These are phyloP conservation scores for Diglossa cyanea DNA, from an alignment of 2,797 vertebrate species.

Conservation along the genomic window DNA sequence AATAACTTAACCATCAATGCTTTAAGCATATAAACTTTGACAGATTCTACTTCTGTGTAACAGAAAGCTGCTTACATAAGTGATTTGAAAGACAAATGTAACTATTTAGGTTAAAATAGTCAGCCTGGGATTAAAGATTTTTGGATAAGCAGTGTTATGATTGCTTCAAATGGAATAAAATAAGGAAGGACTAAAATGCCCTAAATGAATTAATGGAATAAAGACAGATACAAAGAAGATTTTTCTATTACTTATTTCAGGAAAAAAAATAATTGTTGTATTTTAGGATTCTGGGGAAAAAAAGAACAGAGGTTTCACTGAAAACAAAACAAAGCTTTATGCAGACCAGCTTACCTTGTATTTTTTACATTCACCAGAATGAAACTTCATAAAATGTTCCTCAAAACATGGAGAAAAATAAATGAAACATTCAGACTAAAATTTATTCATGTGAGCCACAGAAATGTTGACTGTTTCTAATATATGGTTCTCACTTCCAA, in stretches of 20 bases:
- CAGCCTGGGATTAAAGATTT: neutral
- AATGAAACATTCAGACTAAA: neutral
- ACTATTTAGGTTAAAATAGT: neutral
- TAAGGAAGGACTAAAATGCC: neutral
- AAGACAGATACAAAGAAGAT: neutral
- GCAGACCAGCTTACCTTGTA: neutral
- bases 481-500: neutral
- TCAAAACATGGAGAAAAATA: neutral
- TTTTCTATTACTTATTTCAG: neutral
- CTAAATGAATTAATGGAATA: neutral
- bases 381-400: neutral
- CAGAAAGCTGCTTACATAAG: slow-evolving; percentile 1
- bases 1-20: neutral
- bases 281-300: neutral
- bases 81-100: neutral
- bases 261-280: neutral
- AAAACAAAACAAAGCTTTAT: neutral
- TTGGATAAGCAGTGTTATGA: neutral
- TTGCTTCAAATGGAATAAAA: neutral
- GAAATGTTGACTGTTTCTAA: neutral
- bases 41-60: neutral
- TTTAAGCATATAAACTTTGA: neutral
- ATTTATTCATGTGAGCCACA: neutral
- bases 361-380: neutral
- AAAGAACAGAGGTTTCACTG: neutral